Conservation (phyloP, 1,140 invertebrate genomes). For the Trichomalopsis sarcophagae region DNA sequence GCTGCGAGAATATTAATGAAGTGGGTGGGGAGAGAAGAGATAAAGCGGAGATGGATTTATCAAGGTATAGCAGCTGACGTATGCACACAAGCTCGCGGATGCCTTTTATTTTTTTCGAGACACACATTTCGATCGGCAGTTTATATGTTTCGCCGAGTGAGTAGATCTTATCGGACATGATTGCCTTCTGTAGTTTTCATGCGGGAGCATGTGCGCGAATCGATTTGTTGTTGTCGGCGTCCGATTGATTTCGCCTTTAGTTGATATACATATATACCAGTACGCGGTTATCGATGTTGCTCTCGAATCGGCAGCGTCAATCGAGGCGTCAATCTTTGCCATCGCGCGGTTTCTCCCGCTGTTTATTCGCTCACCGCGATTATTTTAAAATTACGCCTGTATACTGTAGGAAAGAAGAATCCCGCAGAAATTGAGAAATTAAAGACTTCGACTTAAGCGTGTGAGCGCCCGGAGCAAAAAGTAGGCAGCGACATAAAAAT, state of each 20-base stretch:
- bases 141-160: neutral
- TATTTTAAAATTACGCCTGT: no score
- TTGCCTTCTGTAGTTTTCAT: slow-evolving; percentile 27
- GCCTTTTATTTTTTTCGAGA: neutral
- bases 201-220: neutral
- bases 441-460: neutral
- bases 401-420: no score
- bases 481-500: slow-evolving; percentile 12
- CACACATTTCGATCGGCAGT: neutral
- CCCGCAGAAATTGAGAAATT: slow-evolving; percentile 30
- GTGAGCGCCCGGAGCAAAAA: neutral
- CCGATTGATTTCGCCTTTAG: neutral
- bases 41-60: neutral
- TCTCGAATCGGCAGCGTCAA: no score
- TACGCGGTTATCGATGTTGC: no score
- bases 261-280: neutral
- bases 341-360: no score
- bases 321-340: no score
- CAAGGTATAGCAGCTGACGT: neutral
- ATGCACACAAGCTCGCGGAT: neutral
- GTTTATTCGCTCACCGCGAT: no score
- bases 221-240: neutral
- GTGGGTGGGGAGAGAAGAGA: neutral
- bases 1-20: neutral
- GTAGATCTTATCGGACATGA: slow-evolving; percentile 24